Evolutionary conservation across 2,113 vertebrate species (phyloP), one percentile per base, ranked within the genome.

Genomic region (Hypanus sabinus): DNA sequence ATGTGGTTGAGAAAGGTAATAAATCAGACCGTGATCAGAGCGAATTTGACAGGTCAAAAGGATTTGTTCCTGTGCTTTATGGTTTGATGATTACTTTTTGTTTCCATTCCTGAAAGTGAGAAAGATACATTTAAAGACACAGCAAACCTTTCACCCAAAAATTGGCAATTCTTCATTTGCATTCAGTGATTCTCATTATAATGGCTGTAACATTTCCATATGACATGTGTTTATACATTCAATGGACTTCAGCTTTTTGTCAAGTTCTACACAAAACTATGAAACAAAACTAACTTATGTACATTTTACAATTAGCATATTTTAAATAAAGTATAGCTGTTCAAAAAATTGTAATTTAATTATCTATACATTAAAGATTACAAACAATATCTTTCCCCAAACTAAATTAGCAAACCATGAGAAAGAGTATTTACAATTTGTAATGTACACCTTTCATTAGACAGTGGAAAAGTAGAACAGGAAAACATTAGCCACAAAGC

Each of bases 381-480:
- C 14, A 36, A 90, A 36, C 14, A 65, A 65, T 73, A 27, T 33
- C n/a, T 90, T 90, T 68, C n/a, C 46, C 60, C 85, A 90, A 33
- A 65, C 5, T 90, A 33, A 33, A 65, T 65, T 79, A 9, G 5
- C 33, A 8, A 18, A 65, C 11, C 36, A 33, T 65, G 60, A 88
- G 46, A 57, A 62, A 60, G 33, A 90, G 33, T n/a, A 90, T 65
- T 90, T 90, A 88, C 85, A 90, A 16, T 65, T 16, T 16, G 60
- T 90, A 33, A 65, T 14, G n/a, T 65, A 33, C 4, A 90, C 33
- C 10, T 68, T 68, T 65, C 27, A 27, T 65, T 33, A 90, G 5
- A 90, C 57, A 60, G n/a, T 90, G 85, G 14, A 90, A 90, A 90
- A 33, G 30, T 90, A 90, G 85, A 68, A 90, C 85, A 90, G 60